phyloP scores from a whole-genome alignment of 2,888 invertebrate species.

The Polietes domitor region DNA sequence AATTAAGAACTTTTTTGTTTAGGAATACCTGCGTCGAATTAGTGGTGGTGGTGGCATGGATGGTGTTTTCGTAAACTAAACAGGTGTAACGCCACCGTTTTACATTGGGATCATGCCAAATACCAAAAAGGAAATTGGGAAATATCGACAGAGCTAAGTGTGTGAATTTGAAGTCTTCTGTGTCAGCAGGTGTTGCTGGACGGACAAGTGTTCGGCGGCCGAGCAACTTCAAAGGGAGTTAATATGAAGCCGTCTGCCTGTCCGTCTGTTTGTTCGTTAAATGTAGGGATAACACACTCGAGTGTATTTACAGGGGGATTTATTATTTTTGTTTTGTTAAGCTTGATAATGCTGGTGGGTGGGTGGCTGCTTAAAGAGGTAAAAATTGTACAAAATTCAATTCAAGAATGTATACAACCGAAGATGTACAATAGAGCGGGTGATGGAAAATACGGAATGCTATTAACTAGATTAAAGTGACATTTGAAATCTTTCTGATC shows the following conservation, averaged over 20 bases:
- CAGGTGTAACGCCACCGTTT: background rate
- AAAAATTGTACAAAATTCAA: no score
- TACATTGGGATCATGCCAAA: background rate
- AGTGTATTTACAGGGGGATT: constrained; percentile 2
- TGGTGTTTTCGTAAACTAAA: background rate
- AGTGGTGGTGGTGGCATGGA: background rate
- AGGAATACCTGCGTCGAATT: background rate
- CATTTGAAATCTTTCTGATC: no score
- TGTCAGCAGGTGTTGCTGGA: constrained; percentile 23
- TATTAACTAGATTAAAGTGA: no score
- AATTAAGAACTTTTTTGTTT: background rate
- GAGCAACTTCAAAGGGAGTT: constrained; percentile 21
- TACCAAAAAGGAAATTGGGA: background rate
- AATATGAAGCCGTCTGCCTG: background rate
- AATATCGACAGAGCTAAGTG: no score
- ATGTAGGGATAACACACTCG: background rate
- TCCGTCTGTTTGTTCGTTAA: background rate
- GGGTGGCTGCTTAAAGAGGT: background rate
- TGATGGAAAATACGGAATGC: no score
- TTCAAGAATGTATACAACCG: no score
- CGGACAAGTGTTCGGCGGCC: background rate
- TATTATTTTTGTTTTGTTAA: background rate
- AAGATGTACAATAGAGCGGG: no score
- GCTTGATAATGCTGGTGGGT: no score
- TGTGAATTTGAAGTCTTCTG: background rate